phyloP scores from a whole-genome alignment of 2,113 vertebrate species.

The Python bivittatus region DNA sequence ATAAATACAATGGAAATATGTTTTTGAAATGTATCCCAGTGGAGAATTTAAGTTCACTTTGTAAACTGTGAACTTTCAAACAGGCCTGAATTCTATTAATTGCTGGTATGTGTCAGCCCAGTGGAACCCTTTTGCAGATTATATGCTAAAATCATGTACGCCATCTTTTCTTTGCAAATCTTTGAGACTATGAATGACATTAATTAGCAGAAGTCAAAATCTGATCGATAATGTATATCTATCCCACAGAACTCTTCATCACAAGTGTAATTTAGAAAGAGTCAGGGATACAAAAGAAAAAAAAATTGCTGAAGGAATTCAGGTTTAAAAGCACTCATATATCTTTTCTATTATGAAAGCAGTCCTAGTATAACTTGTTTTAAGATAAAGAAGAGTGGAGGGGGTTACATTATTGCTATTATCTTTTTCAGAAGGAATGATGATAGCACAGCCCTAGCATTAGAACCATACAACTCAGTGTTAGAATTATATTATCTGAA shows the following conservation, averaged over 20 bases:
- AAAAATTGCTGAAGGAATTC: neutral
- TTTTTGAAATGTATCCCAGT: neutral
- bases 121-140: neutral
- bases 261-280: neutral
- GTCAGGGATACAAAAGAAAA: neutral
- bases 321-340: neutral
- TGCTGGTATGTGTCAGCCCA: neutral
- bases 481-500: neutral
- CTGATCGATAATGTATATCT: neutral
- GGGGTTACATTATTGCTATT: neutral
- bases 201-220: neutral
- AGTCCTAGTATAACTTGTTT: neutral
- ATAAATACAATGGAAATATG: neutral
- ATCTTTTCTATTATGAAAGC: neutral
- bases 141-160: neutral
- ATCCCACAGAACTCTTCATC: neutral
- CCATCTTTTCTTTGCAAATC: neutral
- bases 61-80: neutral
- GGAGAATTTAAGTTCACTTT: neutral
- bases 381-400: neutral
- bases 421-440: neutral
- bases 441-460: neutral
- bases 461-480: neutral
- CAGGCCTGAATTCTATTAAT: neutral
- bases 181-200: neutral